Base-by-base conservation (phyloP, 2,797 vertebrate genomes). In the Lateolabrax maculatus region DNA sequence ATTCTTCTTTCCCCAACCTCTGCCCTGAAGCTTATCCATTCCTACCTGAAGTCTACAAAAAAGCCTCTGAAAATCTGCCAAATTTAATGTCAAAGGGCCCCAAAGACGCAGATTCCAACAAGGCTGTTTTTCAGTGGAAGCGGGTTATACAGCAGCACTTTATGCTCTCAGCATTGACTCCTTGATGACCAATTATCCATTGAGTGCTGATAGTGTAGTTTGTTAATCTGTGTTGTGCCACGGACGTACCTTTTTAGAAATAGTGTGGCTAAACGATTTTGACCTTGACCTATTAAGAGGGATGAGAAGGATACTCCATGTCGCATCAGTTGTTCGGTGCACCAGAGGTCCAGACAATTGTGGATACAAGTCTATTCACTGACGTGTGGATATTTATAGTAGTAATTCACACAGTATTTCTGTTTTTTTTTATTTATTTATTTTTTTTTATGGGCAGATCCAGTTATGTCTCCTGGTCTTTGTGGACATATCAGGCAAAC, bases 231-330 rank as follows among this genome's bases (percentile, higher is more conserved):
- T 49, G 48, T 46, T 73, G n/a, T 75, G 23, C 31, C 52, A 53
- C 5, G n/a, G 48, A 37, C 15, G 1, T 75, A 37, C 71, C 46
- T 60, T 83, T 70, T 52, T 61, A 85, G 46, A 70, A 70, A 78
- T 29, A 23, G 23, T 9, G 29, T n/a, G 44, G 19, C 58, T 58
- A 10, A 72, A 39, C 8, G 5, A 11, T 51, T 63, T 63, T 87
- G 21, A 83, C 79, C 82, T 80, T 71, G 75, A 65, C 51, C 81
- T 49, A 6, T 75, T 70, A 73, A 85, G 49, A 69, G 74, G 60
- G 52, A 77, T 41, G 31, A 69, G 66, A 75, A 66, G 19, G 21
- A 23, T 46, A 18, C 73, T 62, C 19, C n/a, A 43, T 31, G 55
- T 21, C 23, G 0, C n/a, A 23, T 71, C 27, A 3, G 66, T n/a